Percentiles rank a stretch among this genome's conserved stretches.
Evolutionary conservation across 2,888 invertebrate species (phyloP).

Genomic region (Lepidonotus clava): DNA sequence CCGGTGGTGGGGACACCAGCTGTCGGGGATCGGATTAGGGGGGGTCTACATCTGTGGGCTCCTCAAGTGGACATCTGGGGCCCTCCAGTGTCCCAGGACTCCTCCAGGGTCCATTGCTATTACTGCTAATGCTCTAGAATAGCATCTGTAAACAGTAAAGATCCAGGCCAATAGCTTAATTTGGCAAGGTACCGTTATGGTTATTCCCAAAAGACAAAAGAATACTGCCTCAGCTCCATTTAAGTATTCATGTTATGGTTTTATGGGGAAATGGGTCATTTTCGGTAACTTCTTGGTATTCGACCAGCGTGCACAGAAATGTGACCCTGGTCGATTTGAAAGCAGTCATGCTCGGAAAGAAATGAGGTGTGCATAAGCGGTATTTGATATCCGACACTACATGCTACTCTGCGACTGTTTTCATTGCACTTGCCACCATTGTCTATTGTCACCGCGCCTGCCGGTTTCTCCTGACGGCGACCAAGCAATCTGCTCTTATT

Average conservation of each 20-base stretch:
- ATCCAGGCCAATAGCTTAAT: too few relatives aligned
- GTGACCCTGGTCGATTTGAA: background rate
- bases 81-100: background rate
- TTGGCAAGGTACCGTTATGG: too few relatives aligned
- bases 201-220: too few relatives aligned
- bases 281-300: too few relatives aligned
- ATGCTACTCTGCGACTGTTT: background rate
- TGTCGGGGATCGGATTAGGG: slow-evolving; percentile 29
- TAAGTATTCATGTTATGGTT: too few relatives aligned
- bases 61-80: slow-evolving; percentile 48
- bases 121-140: too few relatives aligned
- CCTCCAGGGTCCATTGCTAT: too few relatives aligned
- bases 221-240: too few relatives aligned
- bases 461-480: background rate
- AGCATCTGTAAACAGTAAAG: too few relatives aligned
- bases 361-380: background rate
- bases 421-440: slow-evolving; percentile 14
- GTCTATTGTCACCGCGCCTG: slow-evolving; percentile 17
- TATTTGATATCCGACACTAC: slow-evolving; percentile 26
- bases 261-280: too few relatives aligned
- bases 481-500: slow-evolving; percentile 6
- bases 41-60: slow-evolving; percentile 45
- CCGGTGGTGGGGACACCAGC: slow-evolving; percentile 25
- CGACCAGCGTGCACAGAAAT: too few relatives aligned
- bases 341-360: background rate